Evolutionary conservation across 2,113 vertebrate genomes (phyloP).

Genomic region (Parus major): DNA sequence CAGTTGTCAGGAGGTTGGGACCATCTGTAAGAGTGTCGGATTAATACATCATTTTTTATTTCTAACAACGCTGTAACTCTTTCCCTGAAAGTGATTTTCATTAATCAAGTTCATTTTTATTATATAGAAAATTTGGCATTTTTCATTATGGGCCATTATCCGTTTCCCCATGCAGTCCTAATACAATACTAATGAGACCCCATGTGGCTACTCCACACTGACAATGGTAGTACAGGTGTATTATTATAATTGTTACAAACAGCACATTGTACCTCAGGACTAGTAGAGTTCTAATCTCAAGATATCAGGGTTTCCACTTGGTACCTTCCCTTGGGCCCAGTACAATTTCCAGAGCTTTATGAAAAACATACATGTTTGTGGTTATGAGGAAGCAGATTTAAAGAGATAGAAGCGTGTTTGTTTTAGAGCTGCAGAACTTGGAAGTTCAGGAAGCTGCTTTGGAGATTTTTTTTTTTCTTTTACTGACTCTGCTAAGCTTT

Average conservation of each 20-base stretch:
- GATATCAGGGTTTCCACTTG: slow-evolving; percentile 73
- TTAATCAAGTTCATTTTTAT: slow-evolving; percentile 99
- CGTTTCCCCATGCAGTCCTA: slow-evolving; percentile 89
- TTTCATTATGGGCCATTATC: slow-evolving; percentile 96
- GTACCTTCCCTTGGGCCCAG: slow-evolving; percentile 73
- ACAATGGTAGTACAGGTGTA: slow-evolving; percentile 87
- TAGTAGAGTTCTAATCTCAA: slow-evolving; percentile 73
- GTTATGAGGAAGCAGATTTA: slow-evolving; percentile 74
- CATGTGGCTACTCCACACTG: slow-evolving; percentile 85
- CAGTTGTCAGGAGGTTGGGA: slow-evolving; percentile 99
- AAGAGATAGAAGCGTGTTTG: slow-evolving; percentile 71
- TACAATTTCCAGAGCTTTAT: slow-evolving; percentile 82
- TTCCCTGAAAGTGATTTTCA: slow-evolving; percentile 98
- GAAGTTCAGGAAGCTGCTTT: slow-evolving; percentile 5
- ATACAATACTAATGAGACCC: slow-evolving; percentile 95
- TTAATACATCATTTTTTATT: slow-evolving; percentile 99
- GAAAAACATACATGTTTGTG: slow-evolving; percentile 86
- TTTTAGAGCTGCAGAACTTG: slow-evolving; percentile 37
- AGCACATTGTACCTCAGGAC: slow-evolving; percentile 79
- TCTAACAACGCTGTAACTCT: slow-evolving; percentile 96
- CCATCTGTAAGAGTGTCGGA: slow-evolving; percentile 98
- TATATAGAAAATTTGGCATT: slow-evolving; percentile 96
- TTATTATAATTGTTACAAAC: slow-evolving; percentile 90
- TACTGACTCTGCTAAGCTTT: background rate
- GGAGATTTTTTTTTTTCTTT: slow-evolving; percentile 6